Evolutionary conservation across 2,888 invertebrate genomes (phyloP).

Genomic region (Campopleginae sp.): DNA sequence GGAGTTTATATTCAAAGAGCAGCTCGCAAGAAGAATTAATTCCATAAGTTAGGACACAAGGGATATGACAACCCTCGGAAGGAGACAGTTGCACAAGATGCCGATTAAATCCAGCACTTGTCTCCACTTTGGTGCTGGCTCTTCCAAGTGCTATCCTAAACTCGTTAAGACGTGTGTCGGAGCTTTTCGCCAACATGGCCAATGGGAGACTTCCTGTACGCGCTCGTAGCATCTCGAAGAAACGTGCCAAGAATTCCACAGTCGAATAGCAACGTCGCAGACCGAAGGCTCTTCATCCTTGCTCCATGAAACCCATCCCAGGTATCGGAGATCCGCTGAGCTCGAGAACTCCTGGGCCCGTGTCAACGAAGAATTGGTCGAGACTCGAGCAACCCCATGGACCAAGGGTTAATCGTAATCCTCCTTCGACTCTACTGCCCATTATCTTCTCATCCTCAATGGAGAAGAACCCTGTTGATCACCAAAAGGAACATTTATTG

Average conservation of each 20-base stretch:
- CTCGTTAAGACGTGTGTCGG: slow-evolving; percentile 64
- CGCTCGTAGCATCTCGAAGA: not conserved
- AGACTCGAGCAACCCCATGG: slow-evolving; percentile 13
- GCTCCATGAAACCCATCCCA: slow-evolving; percentile 1
- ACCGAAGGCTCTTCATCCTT: not conserved
- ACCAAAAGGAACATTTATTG: slow-evolving; percentile 25
- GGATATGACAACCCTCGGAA: not conserved
- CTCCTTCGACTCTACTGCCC: slow-evolving; percentile 67
- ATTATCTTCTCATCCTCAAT: slow-evolving; percentile 70
- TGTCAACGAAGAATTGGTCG: slow-evolving; percentile 3
- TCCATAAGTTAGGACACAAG: not conserved
- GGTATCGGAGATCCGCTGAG: not conserved
- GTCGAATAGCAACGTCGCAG: slow-evolving; percentile 8
- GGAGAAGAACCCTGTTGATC: slow-evolving; percentile 26
- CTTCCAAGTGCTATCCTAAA: slow-evolving; percentile 65
- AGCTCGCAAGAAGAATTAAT: slow-evolving; percentile 3
- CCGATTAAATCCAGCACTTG: slow-evolving; percentile 54
- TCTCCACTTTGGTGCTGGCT: slow-evolving; percentile 34
- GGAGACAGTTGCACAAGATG: slow-evolving; percentile 22
- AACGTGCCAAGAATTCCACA: slow-evolving; percentile 64
- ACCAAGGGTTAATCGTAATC: slow-evolving; percentile 71
- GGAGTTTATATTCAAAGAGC: slow-evolving; percentile 7
- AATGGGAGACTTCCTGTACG: slow-evolving; percentile 5
- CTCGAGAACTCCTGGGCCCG: not conserved
- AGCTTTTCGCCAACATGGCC: slow-evolving; percentile 41